phyloP scores from a whole-genome alignment of 2,888 invertebrate genomes.

The Clostera curtula region DNA sequence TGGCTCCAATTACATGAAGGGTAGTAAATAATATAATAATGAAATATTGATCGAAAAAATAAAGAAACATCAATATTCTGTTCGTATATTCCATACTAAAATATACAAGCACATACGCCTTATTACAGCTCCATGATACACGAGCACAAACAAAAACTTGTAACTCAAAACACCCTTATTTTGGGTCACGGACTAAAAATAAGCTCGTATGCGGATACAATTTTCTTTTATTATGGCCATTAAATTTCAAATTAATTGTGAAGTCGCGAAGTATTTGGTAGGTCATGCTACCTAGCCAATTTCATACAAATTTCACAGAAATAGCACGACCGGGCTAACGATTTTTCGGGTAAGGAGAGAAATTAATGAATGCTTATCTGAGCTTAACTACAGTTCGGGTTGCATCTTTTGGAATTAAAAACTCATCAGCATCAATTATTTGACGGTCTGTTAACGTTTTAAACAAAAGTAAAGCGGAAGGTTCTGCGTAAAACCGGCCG shows the following conservation, averaged over 20 bases:
- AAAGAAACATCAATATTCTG: too few species aligned
- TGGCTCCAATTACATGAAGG: too few species aligned
- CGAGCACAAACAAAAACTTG: too few species aligned
- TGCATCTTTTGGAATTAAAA: conserved; percentile 10
- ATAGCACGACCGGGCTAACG: conserved; percentile 5
- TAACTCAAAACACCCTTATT: too few species aligned
- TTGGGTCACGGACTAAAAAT: too few species aligned
- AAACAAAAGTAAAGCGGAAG: conserved; percentile 13
- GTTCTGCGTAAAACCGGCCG: conserved; percentile 12
- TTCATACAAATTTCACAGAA: conserved; percentile 6
- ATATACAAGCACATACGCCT: too few species aligned
- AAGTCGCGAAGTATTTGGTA: conserved; percentile 5
- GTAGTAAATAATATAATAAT: too few species aligned
- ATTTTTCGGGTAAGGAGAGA: conserved; percentile 6
- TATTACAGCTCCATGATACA: too few species aligned
- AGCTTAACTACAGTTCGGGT: neutral
- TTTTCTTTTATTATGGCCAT: neutral
- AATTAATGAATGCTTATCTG: conserved; percentile 7
- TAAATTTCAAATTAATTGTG: conserved; percentile 1
- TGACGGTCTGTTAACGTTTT: conserved; percentile 5
- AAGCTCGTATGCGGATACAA: neutral
- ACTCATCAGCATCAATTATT: conserved; percentile 8
- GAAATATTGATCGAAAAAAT: too few species aligned
- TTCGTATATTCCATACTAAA: too few species aligned
- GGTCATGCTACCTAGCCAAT: conserved; percentile 1